Conservation (phyloP, 2,888 invertebrate species). For the Entomobrya proxima region DNA sequence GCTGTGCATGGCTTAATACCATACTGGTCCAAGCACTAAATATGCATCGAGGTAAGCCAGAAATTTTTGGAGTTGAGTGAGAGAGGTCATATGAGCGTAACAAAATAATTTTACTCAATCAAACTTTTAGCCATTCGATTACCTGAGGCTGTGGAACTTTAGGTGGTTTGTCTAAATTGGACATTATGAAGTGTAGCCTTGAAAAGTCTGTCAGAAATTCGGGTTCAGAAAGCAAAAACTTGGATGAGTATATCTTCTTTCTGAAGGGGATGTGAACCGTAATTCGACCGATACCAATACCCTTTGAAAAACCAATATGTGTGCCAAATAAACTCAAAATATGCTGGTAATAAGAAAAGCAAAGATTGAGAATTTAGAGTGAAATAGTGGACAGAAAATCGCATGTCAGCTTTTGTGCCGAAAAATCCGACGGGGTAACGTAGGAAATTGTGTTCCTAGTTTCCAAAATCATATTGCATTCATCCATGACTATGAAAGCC, state of each 20-base stretch:
- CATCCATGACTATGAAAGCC: too few species aligned
- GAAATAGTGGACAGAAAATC: too few species aligned
- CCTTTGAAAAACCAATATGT: too few species aligned
- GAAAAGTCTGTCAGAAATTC: background rate
- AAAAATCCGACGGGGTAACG: background rate
- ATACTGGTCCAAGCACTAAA: slow-evolving; percentile 73
- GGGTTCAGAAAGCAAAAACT: background rate
- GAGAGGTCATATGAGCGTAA: too few species aligned
- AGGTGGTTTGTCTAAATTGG: slow-evolving; percentile 70
- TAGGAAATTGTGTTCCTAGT: background rate
- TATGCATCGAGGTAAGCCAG: background rate
- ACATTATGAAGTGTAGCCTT: slow-evolving; percentile 62
- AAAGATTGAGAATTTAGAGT: too few species aligned
- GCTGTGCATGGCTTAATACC: slow-evolving; percentile 75
- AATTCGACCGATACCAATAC: too few species aligned
- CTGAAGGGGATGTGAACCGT: too few species aligned
- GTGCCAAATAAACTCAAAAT: too few species aligned
- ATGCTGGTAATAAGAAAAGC: too few species aligned
- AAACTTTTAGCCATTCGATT: background rate
- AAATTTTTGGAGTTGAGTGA: background rate
- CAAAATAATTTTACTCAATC: too few species aligned
- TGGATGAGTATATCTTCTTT: too few species aligned
- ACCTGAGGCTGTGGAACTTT: slow-evolving; percentile 72
- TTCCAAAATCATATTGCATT: background rate
- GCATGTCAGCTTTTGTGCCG: background rate